These are phyloP conservation scores for Mya arenaria DNA, from an alignment of 1,140 invertebrate species.

Conservation along the genomic window DNA sequence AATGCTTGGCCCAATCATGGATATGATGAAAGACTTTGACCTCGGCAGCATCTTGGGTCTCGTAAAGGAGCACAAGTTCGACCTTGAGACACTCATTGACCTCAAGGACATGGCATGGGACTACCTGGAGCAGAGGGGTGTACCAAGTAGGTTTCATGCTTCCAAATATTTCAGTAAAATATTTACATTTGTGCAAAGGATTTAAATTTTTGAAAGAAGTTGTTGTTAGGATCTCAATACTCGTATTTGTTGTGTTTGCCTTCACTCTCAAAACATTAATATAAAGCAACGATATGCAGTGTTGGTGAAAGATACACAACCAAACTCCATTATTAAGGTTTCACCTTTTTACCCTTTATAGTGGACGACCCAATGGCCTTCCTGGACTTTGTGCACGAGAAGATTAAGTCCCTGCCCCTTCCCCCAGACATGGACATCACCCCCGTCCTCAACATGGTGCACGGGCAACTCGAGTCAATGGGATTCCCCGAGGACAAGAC, in stretches of 20 bases:
- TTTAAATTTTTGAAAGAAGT: no score
- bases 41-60: background rate
- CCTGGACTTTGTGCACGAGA: conserved; percentile 36
- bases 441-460: conserved; percentile 38
- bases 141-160: conserved; percentile 48
- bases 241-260: no score
- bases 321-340: no score
- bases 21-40: conserved; percentile 1
- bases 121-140: conserved; percentile 42
- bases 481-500: conserved; percentile 50
- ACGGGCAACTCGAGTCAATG: conserved; percentile 53
- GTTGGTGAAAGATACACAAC: no score
- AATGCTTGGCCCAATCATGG: background rate
- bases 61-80: background rate
- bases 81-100: conserved; percentile 24
- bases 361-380: conserved; percentile 44
- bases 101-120: conserved; percentile 39
- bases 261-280: no score
- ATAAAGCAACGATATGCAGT: no score
- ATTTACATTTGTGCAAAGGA: no score
- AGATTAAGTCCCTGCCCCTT: conserved; percentile 32
- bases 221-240: no score
- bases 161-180: no score
- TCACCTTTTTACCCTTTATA: background rate
- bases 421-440: conserved; percentile 34